These are phyloP conservation scores for Galendromus occidentalis DNA, from an alignment of 1,140 invertebrate genomes.

Conservation along the genomic window DNA sequence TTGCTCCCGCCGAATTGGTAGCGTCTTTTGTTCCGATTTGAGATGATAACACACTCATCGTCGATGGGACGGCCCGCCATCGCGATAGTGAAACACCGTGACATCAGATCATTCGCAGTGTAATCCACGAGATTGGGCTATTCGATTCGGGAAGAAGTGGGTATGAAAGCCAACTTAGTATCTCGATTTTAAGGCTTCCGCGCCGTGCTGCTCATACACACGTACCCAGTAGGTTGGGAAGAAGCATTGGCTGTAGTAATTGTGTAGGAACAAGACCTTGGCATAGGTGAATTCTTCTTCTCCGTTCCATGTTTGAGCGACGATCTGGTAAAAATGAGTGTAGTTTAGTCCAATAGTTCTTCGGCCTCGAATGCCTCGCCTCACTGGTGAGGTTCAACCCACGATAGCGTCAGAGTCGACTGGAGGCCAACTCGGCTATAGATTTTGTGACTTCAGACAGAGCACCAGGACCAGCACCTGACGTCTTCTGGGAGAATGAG, in stretches of 20 bases:
- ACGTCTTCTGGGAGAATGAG: too few species aligned
- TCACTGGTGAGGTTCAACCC: too few species aligned
- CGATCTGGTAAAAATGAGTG: background rate
- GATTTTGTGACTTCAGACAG: too few species aligned
- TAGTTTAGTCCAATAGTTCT: too few species aligned
- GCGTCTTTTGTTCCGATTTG: background rate
- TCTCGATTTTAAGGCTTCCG: background rate
- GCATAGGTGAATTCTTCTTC: background rate
- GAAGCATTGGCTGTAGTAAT: slow-evolving; percentile 1
- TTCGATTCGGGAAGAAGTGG: background rate
- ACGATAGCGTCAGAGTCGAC: too few species aligned
- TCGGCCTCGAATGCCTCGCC: too few species aligned
- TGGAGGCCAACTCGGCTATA: too few species aligned
- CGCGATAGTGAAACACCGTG: background rate
- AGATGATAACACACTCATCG: background rate
- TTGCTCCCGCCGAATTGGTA: background rate
- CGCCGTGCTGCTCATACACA: background rate
- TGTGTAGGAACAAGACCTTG: background rate
- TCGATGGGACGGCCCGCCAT: slow-evolving; percentile 3
- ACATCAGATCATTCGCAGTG: background rate
- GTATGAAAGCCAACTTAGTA: background rate
- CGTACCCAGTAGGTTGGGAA: slow-evolving; percentile 1
- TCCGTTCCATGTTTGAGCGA: background rate
- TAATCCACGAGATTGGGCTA: background rate
- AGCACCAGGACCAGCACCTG: too few species aligned